Evolutionary conservation across 2,888 invertebrate genomes (phyloP).

Genomic region (Synanthedon andrenaeformis): DNA sequence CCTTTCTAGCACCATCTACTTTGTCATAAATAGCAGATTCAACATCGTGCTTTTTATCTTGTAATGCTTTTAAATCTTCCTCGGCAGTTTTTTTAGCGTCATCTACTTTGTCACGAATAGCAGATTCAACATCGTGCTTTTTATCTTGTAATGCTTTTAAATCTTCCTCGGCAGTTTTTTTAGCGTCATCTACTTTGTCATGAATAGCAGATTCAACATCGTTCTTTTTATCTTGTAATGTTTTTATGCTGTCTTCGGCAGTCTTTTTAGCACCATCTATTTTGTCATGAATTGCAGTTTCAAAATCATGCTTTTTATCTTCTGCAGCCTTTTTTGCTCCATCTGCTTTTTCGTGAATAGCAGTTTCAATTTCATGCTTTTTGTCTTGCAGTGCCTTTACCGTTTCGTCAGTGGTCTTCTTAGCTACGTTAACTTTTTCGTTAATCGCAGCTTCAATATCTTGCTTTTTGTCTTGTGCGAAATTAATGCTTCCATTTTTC

Average conservation of each 20-base stretch:
- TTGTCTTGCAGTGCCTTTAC: constrained; percentile 16
- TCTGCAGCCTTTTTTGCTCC: constrained; percentile 24
- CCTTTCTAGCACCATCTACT: constrained; percentile 13
- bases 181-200: constrained; percentile 24
- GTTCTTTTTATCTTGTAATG: constrained; percentile 24
- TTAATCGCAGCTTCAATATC: constrained; percentile 10
- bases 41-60: constrained; percentile 23
- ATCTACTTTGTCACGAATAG: constrained; percentile 18
- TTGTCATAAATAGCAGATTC: constrained; percentile 16
- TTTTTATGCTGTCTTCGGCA: constrained; percentile 12
- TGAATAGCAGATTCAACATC: constrained; percentile 24
- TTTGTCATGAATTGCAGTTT: constrained; percentile 12
- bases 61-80: constrained; percentile 15
- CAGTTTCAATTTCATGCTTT: constrained; percentile 9
- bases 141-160: constrained; percentile 13
- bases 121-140: constrained; percentile 14
- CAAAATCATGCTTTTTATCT: constrained; percentile 52
- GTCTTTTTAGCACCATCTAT: not conserved
- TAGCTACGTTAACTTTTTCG: constrained; percentile 22
- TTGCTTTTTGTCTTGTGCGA: constrained; percentile 8
- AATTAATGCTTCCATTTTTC: constrained; percentile 8
- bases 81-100: constrained; percentile 11
- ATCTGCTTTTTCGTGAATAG: constrained; percentile 13
- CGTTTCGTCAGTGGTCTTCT: constrained; percentile 19
- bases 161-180: constrained; percentile 11